Conservation (phyloP, 2,113 vertebrate species). For the Phrynocephalus versicolor region DNA sequence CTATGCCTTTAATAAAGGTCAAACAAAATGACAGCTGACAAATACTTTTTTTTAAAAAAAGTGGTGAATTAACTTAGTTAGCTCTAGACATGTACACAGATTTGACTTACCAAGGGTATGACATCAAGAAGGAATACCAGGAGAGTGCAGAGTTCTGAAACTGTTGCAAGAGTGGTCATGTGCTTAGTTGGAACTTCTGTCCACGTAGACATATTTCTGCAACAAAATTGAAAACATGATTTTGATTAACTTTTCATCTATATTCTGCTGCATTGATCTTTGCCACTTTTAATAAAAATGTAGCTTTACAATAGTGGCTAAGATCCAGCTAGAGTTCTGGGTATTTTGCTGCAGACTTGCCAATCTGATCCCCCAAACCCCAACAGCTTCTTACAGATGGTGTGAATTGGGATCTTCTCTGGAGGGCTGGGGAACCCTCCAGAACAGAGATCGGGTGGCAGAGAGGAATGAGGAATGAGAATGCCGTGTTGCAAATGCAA, state of each 20-base stretch:
- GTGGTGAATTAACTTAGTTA: background rate
- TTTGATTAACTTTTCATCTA: background rate
- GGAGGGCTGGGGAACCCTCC: too few relatives aligned
- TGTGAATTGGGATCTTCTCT: too few relatives aligned
- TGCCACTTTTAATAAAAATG: constrained; percentile 1
- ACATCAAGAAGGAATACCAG: constrained; percentile 92
- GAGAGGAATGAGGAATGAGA: too few relatives aligned
- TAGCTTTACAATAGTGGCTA: background rate
- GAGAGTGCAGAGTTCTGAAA: constrained; percentile 87
- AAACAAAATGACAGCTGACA: too few relatives aligned
- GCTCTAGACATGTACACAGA: background rate
- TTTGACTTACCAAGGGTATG: constrained; percentile 87
- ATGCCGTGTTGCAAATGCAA: too few relatives aligned
- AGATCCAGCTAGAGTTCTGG: too few relatives aligned
- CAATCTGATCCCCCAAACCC: too few relatives aligned
- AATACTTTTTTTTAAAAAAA: background rate
- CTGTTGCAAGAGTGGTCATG: constrained; percentile 69
- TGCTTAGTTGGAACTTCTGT: constrained; percentile 32
- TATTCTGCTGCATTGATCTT: background rate
- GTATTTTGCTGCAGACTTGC: too few relatives aligned
- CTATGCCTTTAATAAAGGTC: too few relatives aligned
- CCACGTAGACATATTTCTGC: constrained; percentile 63
- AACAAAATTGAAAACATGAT: constrained; percentile 31
- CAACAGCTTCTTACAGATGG: too few relatives aligned
- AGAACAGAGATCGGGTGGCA: too few relatives aligned